phyloP scores from a whole-genome alignment of 2,113 vertebrate genomes.

The Notarius quadriscutis region DNA sequence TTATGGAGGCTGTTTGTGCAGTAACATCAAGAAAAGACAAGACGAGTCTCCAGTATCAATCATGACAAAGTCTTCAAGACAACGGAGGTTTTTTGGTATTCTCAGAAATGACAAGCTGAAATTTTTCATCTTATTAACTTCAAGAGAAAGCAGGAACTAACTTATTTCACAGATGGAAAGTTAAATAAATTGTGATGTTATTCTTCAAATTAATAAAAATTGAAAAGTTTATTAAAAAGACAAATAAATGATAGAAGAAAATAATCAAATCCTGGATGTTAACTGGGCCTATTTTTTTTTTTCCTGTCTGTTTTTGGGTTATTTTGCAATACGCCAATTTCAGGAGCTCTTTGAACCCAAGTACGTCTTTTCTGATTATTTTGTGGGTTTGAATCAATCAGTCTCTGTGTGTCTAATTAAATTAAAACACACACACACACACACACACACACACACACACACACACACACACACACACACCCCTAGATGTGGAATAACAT shows the following conservation, averaged over 20 bases:
- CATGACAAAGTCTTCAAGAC: too few species aligned
- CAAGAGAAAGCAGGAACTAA: not conserved
- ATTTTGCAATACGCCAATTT: not conserved
- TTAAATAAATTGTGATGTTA: not conserved
- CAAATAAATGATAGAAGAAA: not conserved
- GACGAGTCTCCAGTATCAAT: too few species aligned
- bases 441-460: too few species aligned
- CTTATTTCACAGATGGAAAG: not conserved
- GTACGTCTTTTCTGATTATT: not conserved
- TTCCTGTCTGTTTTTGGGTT: not conserved
- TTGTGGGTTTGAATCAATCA: not conserved
- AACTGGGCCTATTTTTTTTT: not conserved
- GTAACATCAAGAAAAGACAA: too few species aligned
- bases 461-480: conserved; percentile 9
- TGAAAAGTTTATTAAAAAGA: not conserved
- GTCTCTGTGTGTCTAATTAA: not conserved
- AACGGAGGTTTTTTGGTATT: too few species aligned
- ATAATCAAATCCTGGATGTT: not conserved
- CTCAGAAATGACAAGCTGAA: not conserved
- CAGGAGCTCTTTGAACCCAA: not conserved
- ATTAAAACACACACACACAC: conserved; percentile 6
- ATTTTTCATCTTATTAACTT: not conserved
- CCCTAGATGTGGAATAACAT: not conserved
- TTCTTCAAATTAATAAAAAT: not conserved
- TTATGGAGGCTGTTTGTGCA: too few species aligned